phyloP scores from a whole-genome alignment of 2,113 vertebrate genomes.

The Campylorhamphus procurvoides region DNA sequence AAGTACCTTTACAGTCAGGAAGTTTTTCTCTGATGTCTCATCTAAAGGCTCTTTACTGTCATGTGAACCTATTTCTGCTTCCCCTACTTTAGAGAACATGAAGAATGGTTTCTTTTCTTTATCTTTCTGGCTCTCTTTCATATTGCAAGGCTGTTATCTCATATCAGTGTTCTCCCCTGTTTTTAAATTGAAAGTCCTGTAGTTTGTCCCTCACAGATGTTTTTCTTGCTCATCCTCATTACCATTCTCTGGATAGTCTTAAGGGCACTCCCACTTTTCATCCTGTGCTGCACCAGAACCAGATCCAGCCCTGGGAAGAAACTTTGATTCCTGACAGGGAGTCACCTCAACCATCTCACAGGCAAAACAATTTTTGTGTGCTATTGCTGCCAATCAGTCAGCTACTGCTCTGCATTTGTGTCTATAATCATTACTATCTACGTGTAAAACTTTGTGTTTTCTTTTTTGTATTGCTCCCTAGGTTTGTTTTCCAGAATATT shows the following conservation, averaged over 20 bases:
- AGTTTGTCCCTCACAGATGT: background rate
- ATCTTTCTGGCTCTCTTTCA: background rate
- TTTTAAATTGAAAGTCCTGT: background rate
- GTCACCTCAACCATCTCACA: background rate
- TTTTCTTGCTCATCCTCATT: background rate
- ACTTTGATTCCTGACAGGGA: background rate
- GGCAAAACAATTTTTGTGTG: background rate
- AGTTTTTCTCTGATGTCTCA: background rate
- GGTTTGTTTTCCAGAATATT: background rate
- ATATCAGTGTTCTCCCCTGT: background rate
- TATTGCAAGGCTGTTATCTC: background rate
- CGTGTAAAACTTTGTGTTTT: background rate
- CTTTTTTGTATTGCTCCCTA: background rate
- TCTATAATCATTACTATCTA: fast-evolving
- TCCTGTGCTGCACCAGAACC: background rate
- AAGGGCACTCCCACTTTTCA: background rate
- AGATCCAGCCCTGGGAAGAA: background rate
- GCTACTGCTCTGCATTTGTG: background rate
- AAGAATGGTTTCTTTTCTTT: background rate
- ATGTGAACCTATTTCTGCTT: background rate
- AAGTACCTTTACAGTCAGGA: background rate
- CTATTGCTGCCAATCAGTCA: fast-evolving
- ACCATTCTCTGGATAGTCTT: background rate
- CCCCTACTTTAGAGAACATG: background rate
- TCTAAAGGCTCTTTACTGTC: background rate